Percentiles rank a stretch among this genome's conserved stretches.
Evolutionary conservation across 2,797 vertebrate species (phyloP).

Genomic region (Neopelma chrysocephalum): DNA sequence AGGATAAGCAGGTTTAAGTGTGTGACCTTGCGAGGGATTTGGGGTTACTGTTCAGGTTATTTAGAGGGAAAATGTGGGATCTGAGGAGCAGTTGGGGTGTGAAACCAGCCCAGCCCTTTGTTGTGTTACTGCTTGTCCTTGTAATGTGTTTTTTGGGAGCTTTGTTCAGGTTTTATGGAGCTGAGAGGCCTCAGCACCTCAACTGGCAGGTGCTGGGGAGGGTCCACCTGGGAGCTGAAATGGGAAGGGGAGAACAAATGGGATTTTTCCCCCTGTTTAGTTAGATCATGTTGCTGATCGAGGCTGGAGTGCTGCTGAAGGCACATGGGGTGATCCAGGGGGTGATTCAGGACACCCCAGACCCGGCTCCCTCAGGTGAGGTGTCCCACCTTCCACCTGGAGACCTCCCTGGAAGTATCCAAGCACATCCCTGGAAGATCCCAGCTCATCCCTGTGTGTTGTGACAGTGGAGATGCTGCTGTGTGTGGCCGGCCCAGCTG

Average conservation of each 20-base stretch:
- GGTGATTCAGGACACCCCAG: fast-evolving
- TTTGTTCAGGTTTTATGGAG: background rate
- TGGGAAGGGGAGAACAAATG: fast-evolving
- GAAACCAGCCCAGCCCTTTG: background rate
- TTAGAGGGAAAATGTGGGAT: background rate
- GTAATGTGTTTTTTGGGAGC: background rate
- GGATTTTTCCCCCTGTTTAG: fast-evolving
- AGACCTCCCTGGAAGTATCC: background rate
- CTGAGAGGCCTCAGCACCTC: background rate
- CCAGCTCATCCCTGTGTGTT: background rate
- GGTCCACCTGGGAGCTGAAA: background rate
- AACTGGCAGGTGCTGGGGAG: fast-evolving
- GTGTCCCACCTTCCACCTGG: background rate
- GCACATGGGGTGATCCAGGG: fast-evolving
- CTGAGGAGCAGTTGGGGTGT: background rate
- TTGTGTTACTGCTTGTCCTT: background rate
- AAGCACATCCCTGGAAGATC: background rate
- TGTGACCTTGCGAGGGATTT: background rate
- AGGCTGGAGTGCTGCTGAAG: background rate
- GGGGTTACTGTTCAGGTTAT: background rate
- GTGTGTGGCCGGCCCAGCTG: background rate
- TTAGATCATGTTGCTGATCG: fast-evolving
- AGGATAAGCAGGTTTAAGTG: background rate
- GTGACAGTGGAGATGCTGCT: background rate
- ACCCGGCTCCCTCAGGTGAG: background rate